A percentile compares a stretch with the other conserved stretches of the same genome.
These are phyloP conservation scores for Chloropsis cyanopogon DNA, from an alignment of 2,113 vertebrate genomes.

Conservation along the genomic window DNA sequence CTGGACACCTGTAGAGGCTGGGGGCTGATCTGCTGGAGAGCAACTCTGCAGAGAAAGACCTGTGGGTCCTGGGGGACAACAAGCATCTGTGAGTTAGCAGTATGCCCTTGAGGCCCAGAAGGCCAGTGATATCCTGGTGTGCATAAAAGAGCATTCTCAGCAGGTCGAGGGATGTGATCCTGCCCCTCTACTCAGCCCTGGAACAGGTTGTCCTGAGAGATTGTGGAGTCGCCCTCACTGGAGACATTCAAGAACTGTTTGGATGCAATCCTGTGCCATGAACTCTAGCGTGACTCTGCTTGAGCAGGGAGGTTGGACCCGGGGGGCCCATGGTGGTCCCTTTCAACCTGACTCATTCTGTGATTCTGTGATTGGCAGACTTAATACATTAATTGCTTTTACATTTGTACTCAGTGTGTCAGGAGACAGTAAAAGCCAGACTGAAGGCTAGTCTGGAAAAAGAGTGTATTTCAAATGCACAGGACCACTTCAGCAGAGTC, in stretches of 20 bases:
- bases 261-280: not conserved
- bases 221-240: not conserved
- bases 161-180: rapidly evolving
- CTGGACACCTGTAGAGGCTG: not conserved
- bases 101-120: not conserved
- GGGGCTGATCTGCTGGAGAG: not conserved
- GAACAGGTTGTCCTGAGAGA: not conserved
- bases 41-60: not conserved
- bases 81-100: not conserved
- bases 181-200: not conserved
- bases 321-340: too few species aligned
- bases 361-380: not conserved
- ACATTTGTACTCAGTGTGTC: not conserved
- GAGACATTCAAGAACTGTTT: not conserved
- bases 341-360: not conserved
- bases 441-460: not conserved
- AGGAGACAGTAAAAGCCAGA: not conserved
- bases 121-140: not conserved
- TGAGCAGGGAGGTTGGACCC: not conserved
- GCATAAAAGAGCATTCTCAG: not conserved
- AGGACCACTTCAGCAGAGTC: not conserved
- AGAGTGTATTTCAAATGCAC: not conserved
- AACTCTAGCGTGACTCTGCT: not conserved
- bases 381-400: not conserved
- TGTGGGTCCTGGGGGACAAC: not conserved